Evolutionary conservation across 2,113 vertebrate species (phyloP).

Genomic region (Ceyx cyanopectus): DNA sequence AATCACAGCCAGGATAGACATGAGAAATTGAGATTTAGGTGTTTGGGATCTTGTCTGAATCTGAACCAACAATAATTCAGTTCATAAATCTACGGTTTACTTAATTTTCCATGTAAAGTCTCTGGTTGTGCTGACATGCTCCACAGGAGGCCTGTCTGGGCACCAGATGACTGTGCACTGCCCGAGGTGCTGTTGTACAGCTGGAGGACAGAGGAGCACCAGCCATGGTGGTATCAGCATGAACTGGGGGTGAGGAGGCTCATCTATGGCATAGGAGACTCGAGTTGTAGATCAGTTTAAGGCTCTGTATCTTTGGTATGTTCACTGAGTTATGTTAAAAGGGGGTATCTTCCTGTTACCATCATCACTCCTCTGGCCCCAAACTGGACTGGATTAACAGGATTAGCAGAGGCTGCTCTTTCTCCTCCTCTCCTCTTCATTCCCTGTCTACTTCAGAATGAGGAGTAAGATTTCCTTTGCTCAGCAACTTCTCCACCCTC

Average conservation of each 20-base stretch:
- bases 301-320: accelerated
- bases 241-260: neutral
- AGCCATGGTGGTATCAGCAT: accelerated
- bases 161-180: neutral
- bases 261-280: neutral
- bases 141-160: neutral
- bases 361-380: neutral
- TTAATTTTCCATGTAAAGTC: neutral
- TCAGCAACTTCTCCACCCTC: neutral
- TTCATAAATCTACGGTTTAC: neutral
- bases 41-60: neutral
- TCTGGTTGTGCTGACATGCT: neutral
- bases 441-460: neutral
- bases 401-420: neutral
- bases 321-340: neutral
- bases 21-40: neutral
- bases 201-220: neutral
- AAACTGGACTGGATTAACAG: neutral
- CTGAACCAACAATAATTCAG: neutral
- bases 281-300: neutral
- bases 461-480: neutral
- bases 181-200: accelerated
- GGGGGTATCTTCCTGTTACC: accelerated
- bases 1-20: neutral
- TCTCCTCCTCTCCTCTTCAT: neutral